These are phyloP conservation scores for Hybos culiciformis DNA, from an alignment of 2,888 invertebrate species.

Conservation along the genomic window DNA sequence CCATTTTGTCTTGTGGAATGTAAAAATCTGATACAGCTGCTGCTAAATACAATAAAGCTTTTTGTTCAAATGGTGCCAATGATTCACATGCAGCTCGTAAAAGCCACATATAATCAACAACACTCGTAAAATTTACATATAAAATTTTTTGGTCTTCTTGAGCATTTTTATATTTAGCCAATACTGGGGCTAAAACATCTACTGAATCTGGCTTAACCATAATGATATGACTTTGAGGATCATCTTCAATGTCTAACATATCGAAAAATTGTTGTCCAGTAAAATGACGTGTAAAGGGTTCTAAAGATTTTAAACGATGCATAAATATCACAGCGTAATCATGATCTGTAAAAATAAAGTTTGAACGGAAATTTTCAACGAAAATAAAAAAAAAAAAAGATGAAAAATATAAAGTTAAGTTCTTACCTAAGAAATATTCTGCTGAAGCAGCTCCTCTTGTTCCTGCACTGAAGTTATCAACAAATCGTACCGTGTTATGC, in stretches of 20 bases:
- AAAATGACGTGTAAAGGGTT: conserved; percentile 85
- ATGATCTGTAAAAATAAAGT: too few species aligned
- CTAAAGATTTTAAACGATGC: conserved; percentile 75
- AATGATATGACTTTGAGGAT: conserved; percentile 34
- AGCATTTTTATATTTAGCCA: conserved; percentile 67
- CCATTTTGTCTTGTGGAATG: conserved; percentile 84
- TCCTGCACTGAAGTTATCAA: conserved; percentile 98
- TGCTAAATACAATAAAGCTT: conserved; percentile 81
- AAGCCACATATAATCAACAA: conserved; percentile 87
- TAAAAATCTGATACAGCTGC: conserved; percentile 99
- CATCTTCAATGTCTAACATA: conserved; percentile 48
- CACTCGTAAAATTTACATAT: conserved; percentile 66
- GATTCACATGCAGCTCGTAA: conserved; percentile 69
- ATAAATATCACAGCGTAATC: conserved; percentile 91
- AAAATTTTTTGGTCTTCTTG: conserved; percentile 59
- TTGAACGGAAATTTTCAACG: too few species aligned
- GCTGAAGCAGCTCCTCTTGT: conserved; percentile 88
- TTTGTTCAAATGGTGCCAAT: conserved; percentile 49
- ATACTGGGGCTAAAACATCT: conserved; percentile 54
- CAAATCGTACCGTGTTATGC: conserved; percentile 92
- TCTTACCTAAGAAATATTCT: conserved; percentile 91
- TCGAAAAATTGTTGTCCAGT: conserved; percentile 64
- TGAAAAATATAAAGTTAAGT: too few species aligned
- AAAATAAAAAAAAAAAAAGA: too few species aligned
- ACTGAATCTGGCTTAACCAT: conserved; percentile 59